Conservation (phyloP, 2,797 vertebrate species). For the Myotis daubentonii region DNA sequence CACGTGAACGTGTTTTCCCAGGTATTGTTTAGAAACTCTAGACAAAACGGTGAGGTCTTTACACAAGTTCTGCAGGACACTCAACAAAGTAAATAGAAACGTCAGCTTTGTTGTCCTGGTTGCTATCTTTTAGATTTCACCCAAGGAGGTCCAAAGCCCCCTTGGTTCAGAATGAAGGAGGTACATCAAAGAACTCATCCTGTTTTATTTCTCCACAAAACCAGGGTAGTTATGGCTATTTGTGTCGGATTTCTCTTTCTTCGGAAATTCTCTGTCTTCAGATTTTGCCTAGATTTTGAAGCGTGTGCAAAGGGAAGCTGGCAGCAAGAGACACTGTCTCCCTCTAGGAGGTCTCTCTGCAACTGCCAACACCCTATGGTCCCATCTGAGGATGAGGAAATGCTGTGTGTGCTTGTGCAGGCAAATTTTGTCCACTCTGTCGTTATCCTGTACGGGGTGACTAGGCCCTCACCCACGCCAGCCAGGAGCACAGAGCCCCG, state of each 20-base stretch:
- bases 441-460: background rate
- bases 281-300: background rate
- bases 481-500: background rate
- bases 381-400: background rate
- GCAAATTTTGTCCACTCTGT: background rate
- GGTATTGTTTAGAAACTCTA: conserved; percentile 74
- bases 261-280: conserved; percentile 1
- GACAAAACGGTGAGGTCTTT: conserved; percentile 73
- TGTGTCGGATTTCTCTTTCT: background rate
- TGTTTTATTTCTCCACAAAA: background rate
- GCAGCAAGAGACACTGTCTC: background rate
- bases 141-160: background rate
- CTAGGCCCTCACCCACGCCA: background rate
- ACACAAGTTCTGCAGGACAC: conserved; percentile 71
- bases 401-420: background rate
- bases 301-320: background rate
- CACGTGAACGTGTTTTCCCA: background rate
- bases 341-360: background rate
- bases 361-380: background rate
- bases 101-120: conserved; percentile 52
- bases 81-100: conserved; percentile 19
- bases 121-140: conserved; percentile 11
- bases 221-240: background rate
- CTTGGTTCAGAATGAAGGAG: background rate
- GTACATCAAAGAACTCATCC: background rate